A percentile compares a stretch with the other conserved stretches of the same genome.
These are phyloP conservation scores for Cliona cf. orientalis DNA, from an alignment of 37 sponge, comb jelly and placozoan genomes.

Conservation along the genomic window DNA sequence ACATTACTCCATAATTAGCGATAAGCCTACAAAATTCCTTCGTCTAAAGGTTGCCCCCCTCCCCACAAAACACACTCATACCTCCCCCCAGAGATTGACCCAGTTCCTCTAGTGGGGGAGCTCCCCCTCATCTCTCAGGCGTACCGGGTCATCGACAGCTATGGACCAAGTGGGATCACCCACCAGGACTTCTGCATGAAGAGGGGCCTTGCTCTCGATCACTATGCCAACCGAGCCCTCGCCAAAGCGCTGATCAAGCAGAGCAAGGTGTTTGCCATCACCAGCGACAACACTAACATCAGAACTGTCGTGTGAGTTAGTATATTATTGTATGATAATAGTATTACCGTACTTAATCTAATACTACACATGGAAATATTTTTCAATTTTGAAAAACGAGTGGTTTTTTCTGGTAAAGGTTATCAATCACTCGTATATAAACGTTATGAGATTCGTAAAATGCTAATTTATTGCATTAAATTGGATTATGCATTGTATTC, in stretches of 20 bases:
- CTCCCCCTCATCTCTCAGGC: slow-evolving; percentile 57
- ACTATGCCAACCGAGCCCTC: neutral
- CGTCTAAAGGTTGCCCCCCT: neutral
- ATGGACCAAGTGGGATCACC: slow-evolving; percentile 58
- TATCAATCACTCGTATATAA: too few species aligned
- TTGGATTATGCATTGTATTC: too few species aligned
- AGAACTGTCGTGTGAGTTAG: slow-evolving; percentile 30
- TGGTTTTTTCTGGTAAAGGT: too few species aligned
- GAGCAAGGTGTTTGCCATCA: neutral
- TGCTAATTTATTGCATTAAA: too few species aligned
- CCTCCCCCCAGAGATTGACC: too few species aligned
- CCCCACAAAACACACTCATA: neutral
- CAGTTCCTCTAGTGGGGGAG: slow-evolving; percentile 39
- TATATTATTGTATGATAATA: neutral
- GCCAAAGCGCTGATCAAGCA: slow-evolving; percentile 14
- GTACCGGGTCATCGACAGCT: slow-evolving; percentile 50
- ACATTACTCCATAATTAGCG: too few species aligned
- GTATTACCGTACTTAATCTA: neutral
- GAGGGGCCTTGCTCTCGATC: slow-evolving; percentile 24
- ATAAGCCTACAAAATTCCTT: neutral
- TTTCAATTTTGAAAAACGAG: too few species aligned
- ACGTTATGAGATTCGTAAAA: too few species aligned
- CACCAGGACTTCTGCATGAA: slow-evolving; percentile 14
- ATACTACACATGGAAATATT: too few species aligned
- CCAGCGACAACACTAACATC: slow-evolving; percentile 12